These are phyloP conservation scores for Chrysogorgia sp. DNA, from an alignment of 92 coral and sea anemone genomes.

Conservation along the genomic window DNA sequence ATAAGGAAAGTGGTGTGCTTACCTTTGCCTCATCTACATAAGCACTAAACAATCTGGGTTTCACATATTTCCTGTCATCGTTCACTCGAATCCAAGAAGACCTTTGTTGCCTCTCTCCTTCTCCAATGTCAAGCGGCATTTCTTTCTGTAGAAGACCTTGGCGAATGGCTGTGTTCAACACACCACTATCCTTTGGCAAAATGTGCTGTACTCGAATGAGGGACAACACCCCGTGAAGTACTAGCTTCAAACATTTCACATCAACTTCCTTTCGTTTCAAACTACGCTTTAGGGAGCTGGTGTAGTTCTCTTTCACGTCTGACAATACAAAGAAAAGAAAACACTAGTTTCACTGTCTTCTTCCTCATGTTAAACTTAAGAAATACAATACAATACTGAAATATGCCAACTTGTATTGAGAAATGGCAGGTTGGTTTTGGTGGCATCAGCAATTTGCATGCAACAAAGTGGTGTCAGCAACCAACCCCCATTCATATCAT, in stretches of 20 bases:
- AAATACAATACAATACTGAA: too few species aligned
- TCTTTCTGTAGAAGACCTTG: constrained; percentile 82
- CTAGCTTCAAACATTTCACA: constrained; percentile 73
- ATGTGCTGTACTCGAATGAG: constrained; percentile 88
- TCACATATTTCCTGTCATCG: constrained; percentile 82
- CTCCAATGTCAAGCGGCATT: constrained; percentile 94
- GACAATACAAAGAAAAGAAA: background rate
- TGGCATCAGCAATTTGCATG: too few species aligned
- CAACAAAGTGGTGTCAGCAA: too few species aligned
- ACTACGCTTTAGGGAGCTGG: constrained; percentile 67
- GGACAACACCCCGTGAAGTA: constrained; percentile 74
- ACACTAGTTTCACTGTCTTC: constrained; percentile 29
- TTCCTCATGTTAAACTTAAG: too few species aligned
- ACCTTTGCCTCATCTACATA: constrained; percentile 97
- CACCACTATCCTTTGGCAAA: constrained; percentile 76
- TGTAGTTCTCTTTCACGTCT: constrained; percentile 47
- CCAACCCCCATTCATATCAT: too few species aligned
- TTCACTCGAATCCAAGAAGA: constrained; percentile 91
- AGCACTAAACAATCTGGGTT: constrained; percentile 81
- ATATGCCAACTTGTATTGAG: too few species aligned
- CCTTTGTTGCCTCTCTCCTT: constrained; percentile 85
- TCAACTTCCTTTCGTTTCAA: constrained; percentile 75
- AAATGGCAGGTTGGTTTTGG: too few species aligned
- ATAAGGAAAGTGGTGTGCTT: background rate
- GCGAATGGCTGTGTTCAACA: constrained; percentile 76